Conservation (phyloP, 2,797 vertebrate species). For the Perodicticus potto region DNA sequence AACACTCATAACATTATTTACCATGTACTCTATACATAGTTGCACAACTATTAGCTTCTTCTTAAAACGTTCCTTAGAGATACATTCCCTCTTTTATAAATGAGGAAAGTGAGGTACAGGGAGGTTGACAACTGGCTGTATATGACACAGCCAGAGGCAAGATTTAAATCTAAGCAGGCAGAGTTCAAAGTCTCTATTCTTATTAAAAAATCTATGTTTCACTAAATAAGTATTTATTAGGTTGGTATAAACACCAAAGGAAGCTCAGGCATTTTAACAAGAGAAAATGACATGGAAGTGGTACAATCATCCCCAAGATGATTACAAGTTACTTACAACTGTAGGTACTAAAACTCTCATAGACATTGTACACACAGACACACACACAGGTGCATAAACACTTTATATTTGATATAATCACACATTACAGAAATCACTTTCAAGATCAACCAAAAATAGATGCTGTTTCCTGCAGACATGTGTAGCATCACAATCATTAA, state of each 20-base stretch:
- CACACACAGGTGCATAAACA: neutral
- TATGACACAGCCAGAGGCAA: neutral
- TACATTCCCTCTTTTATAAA: neutral
- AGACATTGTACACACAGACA: neutral
- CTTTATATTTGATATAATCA: neutral
- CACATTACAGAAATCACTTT: neutral
- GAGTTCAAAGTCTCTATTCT: neutral
- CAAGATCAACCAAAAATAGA: slow-evolving; percentile 11
- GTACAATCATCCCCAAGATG: neutral
- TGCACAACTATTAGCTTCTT: neutral
- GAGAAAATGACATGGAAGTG: neutral
- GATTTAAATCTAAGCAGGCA: neutral
- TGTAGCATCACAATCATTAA: neutral
- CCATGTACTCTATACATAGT: neutral
- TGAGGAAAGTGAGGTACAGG: neutral
- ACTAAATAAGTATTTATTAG: neutral
- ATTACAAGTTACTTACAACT: neutral
- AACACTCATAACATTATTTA: neutral
- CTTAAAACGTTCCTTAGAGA: neutral
- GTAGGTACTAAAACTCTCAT: neutral
- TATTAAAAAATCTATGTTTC: neutral
- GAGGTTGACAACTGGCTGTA: neutral
- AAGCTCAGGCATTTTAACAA: neutral
- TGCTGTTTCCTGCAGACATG: neutral
- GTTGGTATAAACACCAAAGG: neutral